Base-by-base conservation (phyloP, 2,797 vertebrate genomes). In the Sebastes aleutianus region DNA sequence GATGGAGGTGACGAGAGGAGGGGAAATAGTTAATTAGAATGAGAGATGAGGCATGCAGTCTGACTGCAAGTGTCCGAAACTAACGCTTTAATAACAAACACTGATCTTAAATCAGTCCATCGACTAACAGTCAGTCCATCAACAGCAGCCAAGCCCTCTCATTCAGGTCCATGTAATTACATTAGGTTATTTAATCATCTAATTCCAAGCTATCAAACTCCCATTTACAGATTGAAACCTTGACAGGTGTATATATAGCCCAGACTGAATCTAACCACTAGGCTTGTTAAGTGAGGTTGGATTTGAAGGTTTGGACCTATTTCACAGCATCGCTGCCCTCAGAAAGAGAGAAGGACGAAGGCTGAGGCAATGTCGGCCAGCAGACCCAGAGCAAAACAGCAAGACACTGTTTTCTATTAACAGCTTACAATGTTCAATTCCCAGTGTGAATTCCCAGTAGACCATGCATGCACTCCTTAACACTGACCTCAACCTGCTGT, bases 81-180 rank as follows among this genome's bases (percentile, higher is more conserved):
- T 9, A 69, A 58, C 47, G 34, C 16, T 72, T 4, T 58, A 75
- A 75, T 29, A 39, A 50, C 32, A 65, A 79, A 74, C 31, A 9
- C 26, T 73, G 13, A 67, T 75, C 56, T 66, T 39, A 36, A 43
- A 67, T 67, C 8, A 59, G 32, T 27, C 20, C 62, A 58, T 22
- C 9, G 43, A 47, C 43, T 12, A 20, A 14, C 34, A 57, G 61
- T 57, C 22, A 57, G 29, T 56, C 36, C 6, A 16, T 47, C 31
- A 8, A 65, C 65, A 32, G 27, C 69, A 69, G 47, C 34, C 56
- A 34, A 68, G 4, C 34, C 59, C 3, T 56, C 29, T 34, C 61
- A 56, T 14, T 57, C 32, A 80, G 62, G 16, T 74, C 58, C 16
- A n/a, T 70, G 54, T 67, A 84, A 76, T 87, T 70, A 81, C 72